Evolutionary conservation across 2,797 vertebrate genomes (phyloP).

Genomic region (Cossypha dichroa): DNA sequence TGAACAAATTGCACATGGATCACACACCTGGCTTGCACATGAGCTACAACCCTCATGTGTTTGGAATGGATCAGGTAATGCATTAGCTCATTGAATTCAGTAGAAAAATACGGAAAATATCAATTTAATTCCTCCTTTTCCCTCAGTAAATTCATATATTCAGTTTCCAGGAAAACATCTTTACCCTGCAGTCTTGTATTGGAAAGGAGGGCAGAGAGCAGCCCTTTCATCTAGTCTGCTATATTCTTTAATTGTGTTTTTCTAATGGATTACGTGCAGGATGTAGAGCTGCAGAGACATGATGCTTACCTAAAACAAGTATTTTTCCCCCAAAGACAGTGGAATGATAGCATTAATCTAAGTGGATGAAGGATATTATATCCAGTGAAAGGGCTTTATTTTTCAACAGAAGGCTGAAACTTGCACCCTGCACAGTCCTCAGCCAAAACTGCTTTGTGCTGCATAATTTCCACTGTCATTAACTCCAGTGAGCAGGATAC

Average conservation of each 20-base stretch:
- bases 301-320: background rate
- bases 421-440: background rate
- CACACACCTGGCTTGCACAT: background rate
- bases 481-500: background rate
- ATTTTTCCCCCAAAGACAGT: background rate
- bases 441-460: background rate
- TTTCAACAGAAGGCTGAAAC: background rate
- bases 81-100: background rate
- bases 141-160: background rate
- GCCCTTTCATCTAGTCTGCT: background rate
- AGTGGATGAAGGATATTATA: background rate
- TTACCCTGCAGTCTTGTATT: background rate
- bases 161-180: background rate
- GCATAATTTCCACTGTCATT: background rate
- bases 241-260: background rate
- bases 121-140: background rate
- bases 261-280: background rate
- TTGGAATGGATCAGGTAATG: background rate
- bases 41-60: background rate
- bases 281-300: background rate
- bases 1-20: background rate
- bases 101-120: background rate
- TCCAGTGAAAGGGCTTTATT: background rate
- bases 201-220: background rate
- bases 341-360: background rate